Percentiles rank a stretch among this genome's conserved stretches.
Evolutionary conservation across 2,113 vertebrate species (phyloP).

Genomic region (Microtus ochrogaster): DNA sequence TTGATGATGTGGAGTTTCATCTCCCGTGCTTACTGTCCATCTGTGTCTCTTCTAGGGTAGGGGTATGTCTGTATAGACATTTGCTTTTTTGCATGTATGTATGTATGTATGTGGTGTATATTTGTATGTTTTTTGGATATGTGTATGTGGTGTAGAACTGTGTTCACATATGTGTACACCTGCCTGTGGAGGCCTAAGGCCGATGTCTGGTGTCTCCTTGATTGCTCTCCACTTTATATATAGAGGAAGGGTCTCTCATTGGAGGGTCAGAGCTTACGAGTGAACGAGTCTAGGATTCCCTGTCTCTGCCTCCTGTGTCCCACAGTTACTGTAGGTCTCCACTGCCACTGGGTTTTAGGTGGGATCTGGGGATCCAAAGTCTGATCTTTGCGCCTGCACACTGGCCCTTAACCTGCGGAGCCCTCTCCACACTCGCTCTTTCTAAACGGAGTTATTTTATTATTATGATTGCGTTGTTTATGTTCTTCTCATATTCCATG

Average conservation of each 20-base stretch:
- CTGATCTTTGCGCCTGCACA: not conserved
- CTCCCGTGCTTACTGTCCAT: not conserved
- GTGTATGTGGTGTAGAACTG: not conserved
- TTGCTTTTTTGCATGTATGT: not conserved
- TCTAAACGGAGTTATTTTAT: not conserved
- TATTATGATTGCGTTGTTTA: not conserved
- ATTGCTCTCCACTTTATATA: not conserved
- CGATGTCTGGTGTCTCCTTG: not conserved
- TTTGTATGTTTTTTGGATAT: not conserved
- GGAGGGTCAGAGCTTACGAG: not conserved
- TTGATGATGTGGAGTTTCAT: not conserved
- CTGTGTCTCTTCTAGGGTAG: not conserved
- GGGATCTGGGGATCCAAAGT: no score
- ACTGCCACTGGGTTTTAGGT: not conserved
- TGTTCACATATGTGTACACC: not conserved
- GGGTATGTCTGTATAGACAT: not conserved
- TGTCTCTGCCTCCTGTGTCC: not conserved
- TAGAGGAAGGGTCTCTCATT: not conserved
- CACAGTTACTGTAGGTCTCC: not conserved
- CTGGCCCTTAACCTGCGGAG: no score
- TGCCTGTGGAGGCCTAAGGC: not conserved
- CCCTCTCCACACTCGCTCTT: not conserved
- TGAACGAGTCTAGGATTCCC: not conserved
- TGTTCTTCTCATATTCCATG: conserved; percentile 3
- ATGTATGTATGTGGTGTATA: not conserved